A percentile compares a stretch with the other conserved stretches of the same genome.
phyloP scores from a whole-genome alignment of 2,113 vertebrate genomes.

The Passer domesticus region DNA sequence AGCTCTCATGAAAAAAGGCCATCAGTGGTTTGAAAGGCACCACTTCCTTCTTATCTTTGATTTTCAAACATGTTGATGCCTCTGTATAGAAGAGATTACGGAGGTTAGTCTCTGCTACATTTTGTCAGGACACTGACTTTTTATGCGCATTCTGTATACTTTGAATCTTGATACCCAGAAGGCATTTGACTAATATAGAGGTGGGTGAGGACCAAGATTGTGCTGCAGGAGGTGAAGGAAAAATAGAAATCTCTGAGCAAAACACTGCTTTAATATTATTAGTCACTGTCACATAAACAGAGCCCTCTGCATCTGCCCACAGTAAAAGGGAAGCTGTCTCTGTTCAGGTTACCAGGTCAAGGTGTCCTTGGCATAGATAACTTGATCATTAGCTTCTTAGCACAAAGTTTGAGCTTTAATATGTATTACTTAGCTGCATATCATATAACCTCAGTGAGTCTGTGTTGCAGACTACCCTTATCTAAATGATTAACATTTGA shows the following conservation, averaged over 20 bases:
- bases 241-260: background rate
- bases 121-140: background rate
- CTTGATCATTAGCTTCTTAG: slow-evolving; percentile 8
- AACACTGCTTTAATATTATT: background rate
- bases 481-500: slow-evolving; percentile 6
- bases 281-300: background rate
- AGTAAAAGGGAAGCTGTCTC: background rate
- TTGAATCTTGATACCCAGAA: background rate
- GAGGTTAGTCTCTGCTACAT: background rate
- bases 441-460: background rate
- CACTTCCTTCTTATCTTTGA: background rate
- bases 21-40: background rate
- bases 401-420: background rate
- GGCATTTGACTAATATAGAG: background rate
- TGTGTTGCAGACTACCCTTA: background rate
- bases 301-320: background rate
- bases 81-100: background rate
- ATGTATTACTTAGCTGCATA: background rate
- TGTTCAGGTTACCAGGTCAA: slow-evolving; percentile 1
- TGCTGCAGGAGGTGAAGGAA: background rate
- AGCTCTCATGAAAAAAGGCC: background rate
- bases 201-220: background rate
- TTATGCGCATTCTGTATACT: background rate
- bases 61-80: background rate
- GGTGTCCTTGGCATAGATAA: background rate